These are phyloP conservation scores for Drosophila chauvacae DNA, from an alignment of 1,140 invertebrate genomes.

Conservation along the genomic window DNA sequence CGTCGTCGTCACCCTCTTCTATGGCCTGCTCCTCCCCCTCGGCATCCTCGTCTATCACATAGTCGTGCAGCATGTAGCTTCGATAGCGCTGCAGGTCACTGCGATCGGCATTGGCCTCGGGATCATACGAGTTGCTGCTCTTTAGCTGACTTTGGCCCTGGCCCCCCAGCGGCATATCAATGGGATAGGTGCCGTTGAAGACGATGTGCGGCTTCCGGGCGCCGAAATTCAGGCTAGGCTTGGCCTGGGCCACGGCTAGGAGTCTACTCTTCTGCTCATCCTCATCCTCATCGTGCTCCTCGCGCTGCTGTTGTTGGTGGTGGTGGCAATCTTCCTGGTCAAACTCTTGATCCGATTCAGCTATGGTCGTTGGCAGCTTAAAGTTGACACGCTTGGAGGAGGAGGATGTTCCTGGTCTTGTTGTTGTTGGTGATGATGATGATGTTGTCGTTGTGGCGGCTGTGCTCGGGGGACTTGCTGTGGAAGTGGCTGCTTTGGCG, in stretches of 20 bases:
- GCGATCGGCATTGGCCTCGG: slow-evolving; percentile 75
- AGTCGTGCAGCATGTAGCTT: slow-evolving; percentile 63
- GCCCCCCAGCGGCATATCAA: slow-evolving; percentile 87
- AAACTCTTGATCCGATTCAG: slow-evolving; percentile 58
- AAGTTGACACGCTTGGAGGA: slow-evolving; percentile 73
- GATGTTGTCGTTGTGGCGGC: slow-evolving; percentile 2
- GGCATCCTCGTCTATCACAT: slow-evolving; percentile 71
- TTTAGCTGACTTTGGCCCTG: slow-evolving; percentile 19
- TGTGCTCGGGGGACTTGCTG: slow-evolving; percentile 15
- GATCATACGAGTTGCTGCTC: slow-evolving; percentile 67
- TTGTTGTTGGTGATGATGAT: slow-evolving; percentile 3
- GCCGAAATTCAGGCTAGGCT: not conserved
- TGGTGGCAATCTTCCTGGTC: slow-evolving; percentile 7
- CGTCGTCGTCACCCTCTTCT: slow-evolving; percentile 37
- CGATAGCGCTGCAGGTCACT: slow-evolving; percentile 70
- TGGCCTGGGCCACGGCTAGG: slow-evolving; percentile 32
- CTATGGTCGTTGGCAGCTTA: slow-evolving; percentile 67
- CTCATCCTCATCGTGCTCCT: not conserved
- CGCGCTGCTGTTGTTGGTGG: not conserved
- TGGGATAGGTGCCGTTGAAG: slow-evolving; percentile 93
- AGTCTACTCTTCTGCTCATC: not conserved
- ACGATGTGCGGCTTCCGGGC: slow-evolving; percentile 84
- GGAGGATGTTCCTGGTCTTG: not conserved
- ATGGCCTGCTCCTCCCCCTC: slow-evolving; percentile 68
- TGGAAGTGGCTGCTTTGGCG: slow-evolving; percentile 60